Evolutionary conservation across 1,140 invertebrate species (phyloP), one percentile per base, ranked within the genome.

Genomic region (Cotesia chilonis): DNA sequence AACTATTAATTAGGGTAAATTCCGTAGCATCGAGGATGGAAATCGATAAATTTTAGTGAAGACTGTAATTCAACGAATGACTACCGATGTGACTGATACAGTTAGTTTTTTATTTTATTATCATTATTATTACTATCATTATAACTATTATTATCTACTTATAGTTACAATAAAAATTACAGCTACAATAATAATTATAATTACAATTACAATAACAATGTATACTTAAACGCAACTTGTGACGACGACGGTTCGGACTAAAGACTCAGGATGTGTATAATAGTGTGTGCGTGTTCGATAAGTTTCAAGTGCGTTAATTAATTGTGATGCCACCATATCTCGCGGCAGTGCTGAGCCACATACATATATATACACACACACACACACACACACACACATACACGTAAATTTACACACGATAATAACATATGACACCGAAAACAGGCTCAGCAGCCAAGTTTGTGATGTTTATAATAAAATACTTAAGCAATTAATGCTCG

Each of bases 281-380:
- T 41, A 54, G 59, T 60, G 66, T 72, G 54, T 67, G 73, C 76
- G 73, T 73, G 75, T 76, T 80, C 79, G 82, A 81, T 78, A 78
- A 79, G 80, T 80, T 81, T 78, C 80, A 79, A 79, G 84, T 84
- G 83, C 84, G 85, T 87, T 83, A 84, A 87, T 86, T 86, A 82
- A 87, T 87, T 87, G 86, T 87, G 86, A 87, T 87, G 85, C 83
- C 85, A 87, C 83, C 86, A 87, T 87, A 87, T 87, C 86, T 86
- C 84, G 84, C 84, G 83, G 82, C 83, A 84, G 78, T 80, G 85
- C 84, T 84, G 85, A 86, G 84, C 85, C 83, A 14, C 14, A 14
- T 14, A 84, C 41, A 41, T 5, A 41, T 10, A 41, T 2, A 41
- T 0, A 41, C 41, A 41, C 41, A 41, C 41, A 0, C 9, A 41